A percentile compares a stretch with the other conserved stretches of the same genome.
Evolutionary conservation across 2,113 vertebrate species (phyloP).

Genomic region (Panurus biarmicus): DNA sequence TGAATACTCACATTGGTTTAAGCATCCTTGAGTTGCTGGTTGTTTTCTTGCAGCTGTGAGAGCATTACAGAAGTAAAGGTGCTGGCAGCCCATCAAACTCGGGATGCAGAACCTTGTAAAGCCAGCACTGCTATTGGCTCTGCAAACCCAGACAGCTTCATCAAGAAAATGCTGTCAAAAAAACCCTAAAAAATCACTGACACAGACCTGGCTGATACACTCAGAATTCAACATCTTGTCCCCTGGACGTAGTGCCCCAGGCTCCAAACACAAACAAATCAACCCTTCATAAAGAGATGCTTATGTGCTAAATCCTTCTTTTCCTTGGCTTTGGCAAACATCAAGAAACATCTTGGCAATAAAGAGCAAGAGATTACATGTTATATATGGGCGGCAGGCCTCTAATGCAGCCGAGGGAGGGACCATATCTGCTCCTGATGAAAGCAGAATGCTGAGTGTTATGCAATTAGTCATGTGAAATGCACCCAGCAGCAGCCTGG

Average conservation of each 20-base stretch:
- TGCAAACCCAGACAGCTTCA: neutral
- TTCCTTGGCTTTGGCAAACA: conserved; percentile 45
- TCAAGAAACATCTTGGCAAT: conserved; percentile 41
- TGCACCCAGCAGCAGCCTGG: neutral
- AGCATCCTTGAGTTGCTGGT: neutral
- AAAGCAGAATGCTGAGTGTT: neutral
- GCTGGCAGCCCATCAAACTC: neutral
- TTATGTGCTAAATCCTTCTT: conserved; percentile 39
- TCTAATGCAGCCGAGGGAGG: neutral
- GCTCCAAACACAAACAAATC: conserved; percentile 23
- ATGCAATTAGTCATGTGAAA: conserved; percentile 7
- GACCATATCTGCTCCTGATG: neutral
- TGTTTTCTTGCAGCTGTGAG: neutral
- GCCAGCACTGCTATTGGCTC: neutral
- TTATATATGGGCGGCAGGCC: neutral
- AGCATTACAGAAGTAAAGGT: neutral
- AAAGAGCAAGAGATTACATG: conserved; percentile 45
- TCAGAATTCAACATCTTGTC: conserved; percentile 2
- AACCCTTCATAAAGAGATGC: conserved; percentile 8
- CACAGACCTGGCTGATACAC: neutral
- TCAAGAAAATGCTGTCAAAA: neutral
- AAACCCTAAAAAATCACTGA: neutral
- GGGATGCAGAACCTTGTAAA: neutral
- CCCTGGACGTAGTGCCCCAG: neutral
- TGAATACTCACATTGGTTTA: neutral